A percentile compares a stretch with the other conserved stretches of the same genome.
phyloP scores from a whole-genome alignment of 2,888 invertebrate species.

The Plagodis dolabraria region DNA sequence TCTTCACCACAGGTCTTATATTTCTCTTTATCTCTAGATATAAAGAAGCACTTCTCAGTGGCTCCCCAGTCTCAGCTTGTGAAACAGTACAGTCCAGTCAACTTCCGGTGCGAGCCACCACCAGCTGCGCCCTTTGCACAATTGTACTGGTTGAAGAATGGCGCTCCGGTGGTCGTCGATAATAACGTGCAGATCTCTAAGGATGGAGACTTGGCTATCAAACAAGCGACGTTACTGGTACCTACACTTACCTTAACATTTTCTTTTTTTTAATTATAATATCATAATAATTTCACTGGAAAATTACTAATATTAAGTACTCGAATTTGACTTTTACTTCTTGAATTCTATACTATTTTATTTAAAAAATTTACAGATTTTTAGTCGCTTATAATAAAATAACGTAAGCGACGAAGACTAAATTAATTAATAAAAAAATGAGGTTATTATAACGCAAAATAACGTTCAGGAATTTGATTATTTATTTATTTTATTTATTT shows the following conservation, averaged over 20 bases:
- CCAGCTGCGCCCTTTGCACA: conserved; percentile 94
- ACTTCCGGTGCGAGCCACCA: conserved; percentile 95
- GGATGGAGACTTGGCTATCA: conserved; percentile 93
- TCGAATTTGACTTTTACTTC: too few species aligned
- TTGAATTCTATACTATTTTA: too few species aligned
- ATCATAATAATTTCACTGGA: too few species aligned
- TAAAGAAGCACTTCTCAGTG: conserved; percentile 95
- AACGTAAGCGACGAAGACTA: too few species aligned
- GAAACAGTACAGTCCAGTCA: conserved; percentile 93
- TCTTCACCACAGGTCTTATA: not conserved
- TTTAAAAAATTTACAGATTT: too few species aligned
- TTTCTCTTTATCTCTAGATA: conserved; percentile 81
- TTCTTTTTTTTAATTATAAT: too few species aligned
- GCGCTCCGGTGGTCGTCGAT: conserved; percentile 87
- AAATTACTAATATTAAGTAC: too few species aligned
- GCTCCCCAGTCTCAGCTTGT: conserved; percentile 94
- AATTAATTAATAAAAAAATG: too few species aligned
- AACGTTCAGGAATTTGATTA: too few species aligned
- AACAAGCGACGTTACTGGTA: conserved; percentile 91
- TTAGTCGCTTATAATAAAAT: too few species aligned
- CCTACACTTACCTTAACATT: conserved; percentile 31
- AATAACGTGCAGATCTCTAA: conserved; percentile 90
- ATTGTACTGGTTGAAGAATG: conserved; percentile 94
- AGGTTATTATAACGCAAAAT: too few species aligned
- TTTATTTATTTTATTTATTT: too few species aligned